A percentile compares a stretch with the other conserved stretches of the same genome.
These are phyloP conservation scores for Hirtodrosophila histrioides DNA, from an alignment of 2,888 invertebrate genomes.

Conservation along the genomic window DNA sequence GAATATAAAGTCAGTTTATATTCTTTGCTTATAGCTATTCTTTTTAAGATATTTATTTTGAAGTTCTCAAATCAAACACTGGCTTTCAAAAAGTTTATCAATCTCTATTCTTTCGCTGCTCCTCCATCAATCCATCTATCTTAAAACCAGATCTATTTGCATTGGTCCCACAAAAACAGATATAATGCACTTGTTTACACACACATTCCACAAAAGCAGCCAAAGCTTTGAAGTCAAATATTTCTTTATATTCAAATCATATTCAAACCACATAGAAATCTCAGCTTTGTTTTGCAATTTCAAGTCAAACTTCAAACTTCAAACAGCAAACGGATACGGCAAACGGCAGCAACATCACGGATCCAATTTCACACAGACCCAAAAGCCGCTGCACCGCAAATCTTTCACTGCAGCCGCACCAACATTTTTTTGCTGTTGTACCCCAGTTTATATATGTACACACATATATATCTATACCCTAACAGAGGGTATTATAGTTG, in stretches of 20 bases:
- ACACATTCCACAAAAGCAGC: slow-evolving; percentile 30
- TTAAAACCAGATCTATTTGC: slow-evolving; percentile 9
- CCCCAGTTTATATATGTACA: slow-evolving; percentile 7
- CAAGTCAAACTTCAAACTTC: slow-evolving; percentile 57
- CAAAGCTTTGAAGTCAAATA: slow-evolving; percentile 40
- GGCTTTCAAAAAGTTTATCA: too few species aligned
- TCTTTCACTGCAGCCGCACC: slow-evolving; percentile 63
- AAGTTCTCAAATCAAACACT: too few species aligned
- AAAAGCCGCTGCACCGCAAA: slow-evolving; percentile 64
- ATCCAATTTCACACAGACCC: slow-evolving; percentile 62
- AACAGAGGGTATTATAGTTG: not conserved
- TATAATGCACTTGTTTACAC: slow-evolving; percentile 16
- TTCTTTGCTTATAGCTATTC: too few species aligned
- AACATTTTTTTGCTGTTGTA: slow-evolving; percentile 24
- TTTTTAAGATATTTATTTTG: too few species aligned
- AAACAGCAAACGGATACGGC: slow-evolving; percentile 42
- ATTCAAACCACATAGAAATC: slow-evolving; percentile 66
- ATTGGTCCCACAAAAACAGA: slow-evolving; percentile 9
- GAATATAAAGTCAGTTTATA: too few species aligned
- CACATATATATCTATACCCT: slow-evolving; percentile 26
- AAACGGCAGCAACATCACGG: slow-evolving; percentile 35
- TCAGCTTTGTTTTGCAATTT: slow-evolving; percentile 57
- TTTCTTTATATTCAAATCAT: slow-evolving; percentile 56
- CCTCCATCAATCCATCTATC: not conserved
- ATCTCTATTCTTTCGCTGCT: too few species aligned